Base-by-base conservation (phyloP, 2,888 invertebrate genomes). In the Eupithecia inturbata region DNA sequence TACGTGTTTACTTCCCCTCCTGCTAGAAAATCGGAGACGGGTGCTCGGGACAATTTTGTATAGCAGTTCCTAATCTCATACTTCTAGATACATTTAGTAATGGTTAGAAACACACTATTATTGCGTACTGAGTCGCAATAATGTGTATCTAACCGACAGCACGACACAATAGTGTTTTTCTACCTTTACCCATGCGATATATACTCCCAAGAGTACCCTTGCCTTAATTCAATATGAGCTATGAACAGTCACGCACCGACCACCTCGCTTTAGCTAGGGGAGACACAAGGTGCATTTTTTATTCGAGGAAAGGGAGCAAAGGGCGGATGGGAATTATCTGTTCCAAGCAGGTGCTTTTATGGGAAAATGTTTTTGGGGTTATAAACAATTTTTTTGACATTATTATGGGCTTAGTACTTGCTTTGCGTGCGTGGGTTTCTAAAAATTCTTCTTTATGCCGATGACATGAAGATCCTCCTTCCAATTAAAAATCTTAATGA, bases 321-420 rank as follows among this genome's bases (percentile, higher is more conserved):
- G 87, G 84, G 83, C 88, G 88, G 89, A 88, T 88, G 85, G 81
- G 81, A 80, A 74, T 83, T 82, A 87, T 87, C 84, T 85, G 78
- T 82, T 79, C 73, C 72, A 41, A 80, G 82, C 88, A 88, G 88
- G 85, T 87, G 86, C 82, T 53, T 63, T 53, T 53, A 72, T 67
- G 68, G 39, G 67, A 60, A 63, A 33, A 45, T 33, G 45, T 64
- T 70, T 70, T 70, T 26, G 9, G 39, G 64, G 64, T 16, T 62
- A 31, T 19, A 19, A 7, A 28, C 19, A 14, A 4, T 5, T 64
- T 64, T 64, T 64, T 14, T 22, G 10, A n/a, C 7, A n/a, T 63
- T 33, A 16, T 6, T 9, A 10, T n/a, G 63, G 22, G 36, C 60
- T 49, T 22, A 22, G n/a, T 36, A 36, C 63, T 63, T n/a, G n/a